phyloP scores from a whole-genome alignment of 2,797 vertebrate genomes.

The Urocyon cinereoargenteus region DNA sequence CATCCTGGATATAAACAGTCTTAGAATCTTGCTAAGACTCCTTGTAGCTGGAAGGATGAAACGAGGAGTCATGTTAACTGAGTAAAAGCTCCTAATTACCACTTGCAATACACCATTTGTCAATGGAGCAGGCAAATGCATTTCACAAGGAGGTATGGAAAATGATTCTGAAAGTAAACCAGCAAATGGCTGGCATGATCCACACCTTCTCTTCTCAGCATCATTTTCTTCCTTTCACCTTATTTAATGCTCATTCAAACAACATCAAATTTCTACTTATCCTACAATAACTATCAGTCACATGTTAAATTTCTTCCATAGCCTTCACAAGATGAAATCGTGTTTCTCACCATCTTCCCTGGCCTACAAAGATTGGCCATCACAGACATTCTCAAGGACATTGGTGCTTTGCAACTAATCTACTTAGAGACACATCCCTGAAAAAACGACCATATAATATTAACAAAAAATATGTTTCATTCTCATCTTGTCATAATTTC shows the following conservation, averaged over 20 bases:
- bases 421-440: neutral
- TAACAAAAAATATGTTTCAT: neutral
- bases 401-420: neutral
- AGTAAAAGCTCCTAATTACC: rapidly evolving
- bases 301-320: neutral
- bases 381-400: neutral
- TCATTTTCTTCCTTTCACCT: neutral
- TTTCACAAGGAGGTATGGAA: neutral
- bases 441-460: neutral
- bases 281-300: neutral
- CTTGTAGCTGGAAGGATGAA: neutral
- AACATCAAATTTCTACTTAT: neutral
- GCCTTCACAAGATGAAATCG: too few relatives aligned
- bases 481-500: neutral
- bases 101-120: neutral
- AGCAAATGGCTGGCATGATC: neutral
- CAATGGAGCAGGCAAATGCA: neutral
- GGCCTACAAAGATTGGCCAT: too few relatives aligned
- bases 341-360: neutral
- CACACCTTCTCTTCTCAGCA: too few relatives aligned
- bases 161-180: neutral
- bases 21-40: neutral
- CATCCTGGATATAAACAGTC: too few relatives aligned
- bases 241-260: neutral
- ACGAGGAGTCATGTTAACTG: too few relatives aligned